Evolutionary conservation across 2,797 vertebrate species (phyloP).

Genomic region (Sus cebifrons): DNA sequence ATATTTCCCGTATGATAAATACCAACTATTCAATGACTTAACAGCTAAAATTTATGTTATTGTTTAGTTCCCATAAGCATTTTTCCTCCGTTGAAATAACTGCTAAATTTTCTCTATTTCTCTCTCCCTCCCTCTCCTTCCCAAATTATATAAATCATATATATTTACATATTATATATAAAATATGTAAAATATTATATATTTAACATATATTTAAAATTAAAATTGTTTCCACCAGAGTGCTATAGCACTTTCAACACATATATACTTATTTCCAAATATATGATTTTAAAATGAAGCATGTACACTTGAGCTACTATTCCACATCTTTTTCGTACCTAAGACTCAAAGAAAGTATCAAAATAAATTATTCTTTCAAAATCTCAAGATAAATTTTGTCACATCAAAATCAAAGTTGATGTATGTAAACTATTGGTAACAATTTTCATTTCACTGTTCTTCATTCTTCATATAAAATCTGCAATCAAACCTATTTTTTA

Average conservation of each 20-base stretch:
- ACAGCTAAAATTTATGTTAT: neutral
- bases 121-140: neutral
- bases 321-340: neutral
- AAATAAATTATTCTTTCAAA: neutral
- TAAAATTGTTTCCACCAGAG: neutral
- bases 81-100: neutral
- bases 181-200: neutral
- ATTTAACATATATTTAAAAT: neutral
- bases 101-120: neutral
- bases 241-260: neutral
- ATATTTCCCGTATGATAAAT: neutral
- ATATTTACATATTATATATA: neutral
- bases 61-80: neutral
- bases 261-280: neutral
- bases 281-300: neutral
- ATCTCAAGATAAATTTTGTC: neutral
- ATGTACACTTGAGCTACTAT: neutral
- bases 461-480: slow-evolving; percentile 22
- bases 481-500: neutral
- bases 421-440: neutral
- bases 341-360: neutral
- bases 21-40: neutral
- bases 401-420: slow-evolving; percentile 4
- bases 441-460: slow-evolving; percentile 6
- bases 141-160: neutral